A percentile compares a stretch with the other conserved stretches of the same genome.
phyloP scores from a whole-genome alignment of 2,113 vertebrate species.

The Mystacornis crossleyi region DNA sequence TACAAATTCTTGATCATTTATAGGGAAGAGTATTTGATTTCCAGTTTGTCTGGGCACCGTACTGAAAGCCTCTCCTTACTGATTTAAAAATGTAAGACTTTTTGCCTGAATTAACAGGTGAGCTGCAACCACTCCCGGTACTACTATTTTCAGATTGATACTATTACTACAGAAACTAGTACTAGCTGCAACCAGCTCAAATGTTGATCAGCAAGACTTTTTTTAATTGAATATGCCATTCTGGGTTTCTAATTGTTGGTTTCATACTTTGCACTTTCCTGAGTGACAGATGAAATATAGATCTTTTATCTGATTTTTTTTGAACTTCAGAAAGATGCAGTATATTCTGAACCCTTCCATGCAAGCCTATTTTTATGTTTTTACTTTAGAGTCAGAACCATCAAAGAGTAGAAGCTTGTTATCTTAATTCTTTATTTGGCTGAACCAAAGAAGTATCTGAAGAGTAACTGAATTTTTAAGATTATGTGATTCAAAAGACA shows the following conservation, averaged over 20 bases:
- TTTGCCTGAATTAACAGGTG: background rate
- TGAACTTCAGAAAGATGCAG: background rate
- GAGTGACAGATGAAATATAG: background rate
- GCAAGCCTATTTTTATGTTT: background rate
- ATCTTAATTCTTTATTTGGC: background rate
- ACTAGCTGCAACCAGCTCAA: background rate
- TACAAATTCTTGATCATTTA: background rate
- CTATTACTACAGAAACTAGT: background rate
- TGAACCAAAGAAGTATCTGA: background rate
- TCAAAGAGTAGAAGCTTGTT: background rate
- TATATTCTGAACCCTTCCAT: background rate
- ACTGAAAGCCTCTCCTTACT: background rate
- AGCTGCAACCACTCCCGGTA: background rate
- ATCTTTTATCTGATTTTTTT: background rate
- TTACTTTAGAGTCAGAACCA: background rate
- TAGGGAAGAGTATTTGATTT: background rate
- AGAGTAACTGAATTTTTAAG: background rate
- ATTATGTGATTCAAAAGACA: background rate
- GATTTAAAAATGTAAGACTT: background rate
- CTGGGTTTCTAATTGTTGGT: background rate
- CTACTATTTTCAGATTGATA: background rate
- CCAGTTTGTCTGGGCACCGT: background rate
- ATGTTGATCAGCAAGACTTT: background rate
- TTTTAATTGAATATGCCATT: background rate
- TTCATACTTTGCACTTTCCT: background rate